Evolutionary conservation across 2,888 invertebrate genomes (phyloP).

Genomic region (Flexamia atlantica): DNA sequence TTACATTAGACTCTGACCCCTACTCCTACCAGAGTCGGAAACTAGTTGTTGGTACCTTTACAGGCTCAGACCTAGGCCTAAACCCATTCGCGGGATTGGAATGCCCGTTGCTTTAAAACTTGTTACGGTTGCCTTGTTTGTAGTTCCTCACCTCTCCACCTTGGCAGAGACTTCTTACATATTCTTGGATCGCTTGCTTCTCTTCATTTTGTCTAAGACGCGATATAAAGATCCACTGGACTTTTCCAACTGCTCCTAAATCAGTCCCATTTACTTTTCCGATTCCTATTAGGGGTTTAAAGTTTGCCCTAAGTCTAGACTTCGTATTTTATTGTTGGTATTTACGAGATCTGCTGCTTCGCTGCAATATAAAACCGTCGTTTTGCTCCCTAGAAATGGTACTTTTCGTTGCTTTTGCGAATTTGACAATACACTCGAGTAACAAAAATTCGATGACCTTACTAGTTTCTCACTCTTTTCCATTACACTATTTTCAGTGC

Average conservation of each 20-base stretch:
- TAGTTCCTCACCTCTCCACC: background rate
- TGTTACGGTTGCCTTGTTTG: background rate
- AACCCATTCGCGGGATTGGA: background rate
- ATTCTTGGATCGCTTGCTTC: background rate
- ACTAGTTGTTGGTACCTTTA: background rate
- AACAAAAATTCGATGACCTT: background rate
- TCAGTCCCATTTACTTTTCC: background rate
- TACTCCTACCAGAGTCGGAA: background rate
- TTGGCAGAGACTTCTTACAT: conserved; percentile 6
- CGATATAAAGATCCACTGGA: conserved; percentile 14
- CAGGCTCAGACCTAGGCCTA: background rate
- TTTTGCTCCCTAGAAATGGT: background rate
- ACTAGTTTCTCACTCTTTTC: background rate
- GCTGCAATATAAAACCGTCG: background rate
- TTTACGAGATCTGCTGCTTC: background rate
- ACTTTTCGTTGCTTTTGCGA: background rate
- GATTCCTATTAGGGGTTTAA: background rate
- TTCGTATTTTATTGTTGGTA: background rate
- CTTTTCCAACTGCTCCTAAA: conserved; percentile 1
- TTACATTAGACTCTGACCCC: background rate
- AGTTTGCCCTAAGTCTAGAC: background rate
- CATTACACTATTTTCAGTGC: no score
- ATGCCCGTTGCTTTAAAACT: background rate
- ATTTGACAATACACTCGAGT: no score
- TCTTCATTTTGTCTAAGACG: background rate